Conservation (phyloP, 2,113 vertebrate genomes). For the Gallinago media region DNA sequence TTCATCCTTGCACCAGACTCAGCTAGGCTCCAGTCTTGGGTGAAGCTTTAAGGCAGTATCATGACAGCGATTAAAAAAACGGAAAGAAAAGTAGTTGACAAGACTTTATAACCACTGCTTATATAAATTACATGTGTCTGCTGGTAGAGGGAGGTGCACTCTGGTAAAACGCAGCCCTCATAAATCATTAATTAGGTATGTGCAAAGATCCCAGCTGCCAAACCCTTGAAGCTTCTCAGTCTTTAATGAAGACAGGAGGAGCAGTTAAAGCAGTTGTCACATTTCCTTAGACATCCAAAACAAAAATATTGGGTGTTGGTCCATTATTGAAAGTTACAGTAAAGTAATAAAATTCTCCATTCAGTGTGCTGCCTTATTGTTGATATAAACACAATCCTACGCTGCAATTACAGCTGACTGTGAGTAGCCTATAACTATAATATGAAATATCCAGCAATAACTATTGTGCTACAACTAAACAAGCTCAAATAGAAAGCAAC, state of each 20-base stretch:
- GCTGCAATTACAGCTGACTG: neutral
- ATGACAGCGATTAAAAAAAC: neutral
- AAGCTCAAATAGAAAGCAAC: neutral
- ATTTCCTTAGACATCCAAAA: neutral
- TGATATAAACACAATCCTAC: neutral
- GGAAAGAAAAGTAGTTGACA: neutral
- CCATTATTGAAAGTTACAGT: neutral
- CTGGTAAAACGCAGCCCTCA: slow-evolving; percentile 28
- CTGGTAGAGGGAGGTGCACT: neutral
- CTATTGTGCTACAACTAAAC: neutral
- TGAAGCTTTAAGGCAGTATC: neutral
- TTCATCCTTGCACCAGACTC: neutral
- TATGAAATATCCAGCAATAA: neutral
- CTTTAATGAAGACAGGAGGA: neutral
- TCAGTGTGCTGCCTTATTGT: neutral
- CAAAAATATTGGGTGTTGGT: neutral
- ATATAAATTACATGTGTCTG: neutral
- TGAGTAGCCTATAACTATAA: neutral
- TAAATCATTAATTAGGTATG: slow-evolving; percentile 47
- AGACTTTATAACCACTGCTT: neutral
- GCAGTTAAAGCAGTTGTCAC: neutral
- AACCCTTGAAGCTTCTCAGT: neutral
- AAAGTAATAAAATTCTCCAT: neutral
- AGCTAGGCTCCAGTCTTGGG: neutral
- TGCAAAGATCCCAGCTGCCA: slow-evolving; percentile 17